Evolutionary conservation across 2,113 vertebrate genomes (phyloP).

Genomic region (Sisor rabdophorus): DNA sequence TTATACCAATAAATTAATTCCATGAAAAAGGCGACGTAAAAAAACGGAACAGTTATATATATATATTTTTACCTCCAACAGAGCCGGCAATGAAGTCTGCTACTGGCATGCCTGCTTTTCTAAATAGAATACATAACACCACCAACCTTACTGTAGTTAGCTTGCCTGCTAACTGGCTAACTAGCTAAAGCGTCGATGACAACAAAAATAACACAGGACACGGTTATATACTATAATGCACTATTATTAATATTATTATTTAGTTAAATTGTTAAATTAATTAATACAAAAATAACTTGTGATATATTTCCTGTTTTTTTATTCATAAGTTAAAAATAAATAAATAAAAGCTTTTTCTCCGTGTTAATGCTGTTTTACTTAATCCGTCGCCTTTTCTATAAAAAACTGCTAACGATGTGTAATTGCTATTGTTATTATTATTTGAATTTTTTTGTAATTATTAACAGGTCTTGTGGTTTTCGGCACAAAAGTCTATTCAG

Average conservation of each 20-base stretch:
- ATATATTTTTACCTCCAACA: conserved; percentile 80
- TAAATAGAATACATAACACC: no score
- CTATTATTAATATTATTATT: neutral
- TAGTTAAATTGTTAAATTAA: neutral
- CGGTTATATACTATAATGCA: neutral
- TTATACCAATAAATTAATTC: no score
- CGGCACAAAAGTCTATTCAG: neutral
- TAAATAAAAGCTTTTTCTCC: neutral
- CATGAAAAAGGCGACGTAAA: neutral
- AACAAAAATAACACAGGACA: neutral
- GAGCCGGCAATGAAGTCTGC: conserved; percentile 90
- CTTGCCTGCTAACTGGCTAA: neutral
- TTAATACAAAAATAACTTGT: neutral
- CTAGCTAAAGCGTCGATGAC: neutral
- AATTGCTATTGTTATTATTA: neutral
- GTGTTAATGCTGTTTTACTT: neutral
- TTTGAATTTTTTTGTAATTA: no score
- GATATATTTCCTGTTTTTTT: neutral
- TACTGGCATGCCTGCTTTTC: conserved; percentile 67
- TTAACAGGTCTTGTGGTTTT: neutral
- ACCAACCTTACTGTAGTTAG: neutral
- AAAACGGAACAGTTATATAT: no score
- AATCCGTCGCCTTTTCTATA: neutral
- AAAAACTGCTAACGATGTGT: neutral
- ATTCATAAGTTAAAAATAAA: neutral